Percentiles rank a stretch among this genome's conserved stretches.
Evolutionary conservation across 2,113 vertebrate species (phyloP).

Genomic region (Microcebus griseorufus): DNA sequence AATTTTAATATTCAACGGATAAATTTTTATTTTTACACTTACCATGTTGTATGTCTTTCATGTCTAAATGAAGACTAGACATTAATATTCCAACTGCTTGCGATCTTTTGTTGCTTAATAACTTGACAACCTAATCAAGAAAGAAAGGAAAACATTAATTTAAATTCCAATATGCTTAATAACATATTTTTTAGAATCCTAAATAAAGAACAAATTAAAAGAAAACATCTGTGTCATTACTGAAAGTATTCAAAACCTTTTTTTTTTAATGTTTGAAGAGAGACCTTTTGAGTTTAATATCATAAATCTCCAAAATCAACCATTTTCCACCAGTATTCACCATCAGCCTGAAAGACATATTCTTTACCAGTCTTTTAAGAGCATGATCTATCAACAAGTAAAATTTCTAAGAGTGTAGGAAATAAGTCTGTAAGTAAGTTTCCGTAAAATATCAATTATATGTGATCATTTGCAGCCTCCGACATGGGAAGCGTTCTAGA

Average conservation of each 20-base stretch:
- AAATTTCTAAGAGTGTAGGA: constrained; percentile 64
- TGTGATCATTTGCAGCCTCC: constrained; percentile 60
- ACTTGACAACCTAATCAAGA: constrained; percentile 92
- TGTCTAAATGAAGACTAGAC: constrained; percentile 98
- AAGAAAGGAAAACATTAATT: constrained; percentile 66
- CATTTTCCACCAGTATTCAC: neutral
- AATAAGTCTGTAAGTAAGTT: constrained; percentile 38
- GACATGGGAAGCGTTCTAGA: constrained; percentile 68
- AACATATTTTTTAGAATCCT: neutral
- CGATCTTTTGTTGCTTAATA: constrained; percentile 97
- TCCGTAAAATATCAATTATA: constrained; percentile 76
- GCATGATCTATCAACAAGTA: constrained; percentile 58
- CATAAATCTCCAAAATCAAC: neutral
- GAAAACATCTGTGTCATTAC: neutral
- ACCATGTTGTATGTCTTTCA: constrained; percentile 98
- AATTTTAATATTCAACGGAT: neutral
- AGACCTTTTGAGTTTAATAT: neutral
- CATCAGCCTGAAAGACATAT: neutral
- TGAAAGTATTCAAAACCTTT: neutral
- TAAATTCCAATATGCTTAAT: neutral
- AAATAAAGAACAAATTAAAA: constrained; percentile 35
- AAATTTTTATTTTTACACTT: constrained; percentile 77
- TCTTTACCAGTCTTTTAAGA: constrained; percentile 59
- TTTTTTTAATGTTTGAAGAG: neutral
- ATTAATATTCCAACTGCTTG: constrained; percentile 99